Conservation (phyloP, 2,888 invertebrate genomes). For the Drosophila diplacantha region DNA sequence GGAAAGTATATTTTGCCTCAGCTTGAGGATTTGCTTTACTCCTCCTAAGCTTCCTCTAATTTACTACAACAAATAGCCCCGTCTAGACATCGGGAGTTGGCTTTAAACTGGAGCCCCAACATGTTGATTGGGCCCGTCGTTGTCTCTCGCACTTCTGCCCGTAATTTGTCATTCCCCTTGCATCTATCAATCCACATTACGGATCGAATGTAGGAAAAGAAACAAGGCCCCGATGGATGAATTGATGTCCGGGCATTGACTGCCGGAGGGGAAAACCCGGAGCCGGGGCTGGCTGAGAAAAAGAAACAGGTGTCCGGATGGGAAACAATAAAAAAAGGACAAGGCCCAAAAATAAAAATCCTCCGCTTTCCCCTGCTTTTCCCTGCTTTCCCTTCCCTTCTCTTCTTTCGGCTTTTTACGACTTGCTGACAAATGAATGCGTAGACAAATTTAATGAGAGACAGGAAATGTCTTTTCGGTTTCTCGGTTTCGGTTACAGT, state of each 20-base stretch:
- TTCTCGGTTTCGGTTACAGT: conserved; percentile 34
- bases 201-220: conserved; percentile 2
- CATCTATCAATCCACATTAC: conserved; percentile 39
- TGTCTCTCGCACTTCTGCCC: conserved; percentile 16
- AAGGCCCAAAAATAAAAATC: conserved; percentile 52
- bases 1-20: not conserved
- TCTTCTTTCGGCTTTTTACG: conserved; percentile 58
- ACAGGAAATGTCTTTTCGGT: conserved; percentile 68
- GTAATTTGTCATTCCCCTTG: conserved; percentile 38
- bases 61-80: not conserved
- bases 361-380: not conserved
- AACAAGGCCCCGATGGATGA: conserved; percentile 34
- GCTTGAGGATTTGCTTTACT: not conserved
- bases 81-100: conserved; percentile 1
- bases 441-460: conserved; percentile 74
- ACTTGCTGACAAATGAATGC: conserved; percentile 75
- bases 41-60: not conserved
- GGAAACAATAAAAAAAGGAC: conserved; percentile 27
- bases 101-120: conserved; percentile 5
- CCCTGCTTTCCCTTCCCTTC: not conserved
- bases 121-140: conserved; percentile 14
- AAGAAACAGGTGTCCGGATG: conserved; percentile 40
- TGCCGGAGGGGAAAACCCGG: not conserved
- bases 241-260: conserved; percentile 37
- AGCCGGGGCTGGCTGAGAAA: conserved; percentile 1